Base-by-base conservation (phyloP, 2,888 invertebrate genomes). In the Clostera curtula region DNA sequence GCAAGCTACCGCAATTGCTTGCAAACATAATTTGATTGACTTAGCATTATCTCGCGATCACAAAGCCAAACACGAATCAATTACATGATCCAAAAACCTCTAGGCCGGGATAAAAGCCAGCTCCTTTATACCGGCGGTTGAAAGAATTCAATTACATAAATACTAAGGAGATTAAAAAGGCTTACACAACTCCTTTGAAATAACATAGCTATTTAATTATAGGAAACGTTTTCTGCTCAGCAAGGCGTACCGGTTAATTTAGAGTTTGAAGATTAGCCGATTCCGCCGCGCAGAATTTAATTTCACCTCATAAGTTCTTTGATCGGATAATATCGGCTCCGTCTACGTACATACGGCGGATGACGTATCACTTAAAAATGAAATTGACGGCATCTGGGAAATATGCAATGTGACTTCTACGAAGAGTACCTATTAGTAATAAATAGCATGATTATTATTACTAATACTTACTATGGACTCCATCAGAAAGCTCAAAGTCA, bases 141-240 rank as follows among this genome's bases (percentile, higher is more conserved):
- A 73, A 75, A 77, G 75, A 76, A 76, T 77, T 74, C 75, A 75
- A 76, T 77, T 77, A 77, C 65, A 72, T 77, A 73, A n/a, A 72
- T 72, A 62, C 66, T 72, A 71, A 66, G 62, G 45, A 73, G 73
- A 75, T 76, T 76, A 75, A 75, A 77, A 72, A 66, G 70, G 72
- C 73, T 71, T 70, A 69, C 68, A 64, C 60, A 61, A 68, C 66
- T 68, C 69, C 70, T 70, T 73, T 73, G 71, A 69, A 64, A 62
- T 70, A 68, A 67, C 66, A 59, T 63, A 57, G 63, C 59, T 69
- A 70, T 72, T 72, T 73, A 71, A 71, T 71, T 66, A 73, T 70
- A 64, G 61, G 62, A 57, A 59, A 56, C 55, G 57, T 40, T 56
- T 44, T 56, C 48, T 48, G 50, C 44, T 49, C 33, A 42, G 41